Evolutionary conservation across 2,888 invertebrate species (phyloP).

Genomic region (Hypercompe scribonia): DNA sequence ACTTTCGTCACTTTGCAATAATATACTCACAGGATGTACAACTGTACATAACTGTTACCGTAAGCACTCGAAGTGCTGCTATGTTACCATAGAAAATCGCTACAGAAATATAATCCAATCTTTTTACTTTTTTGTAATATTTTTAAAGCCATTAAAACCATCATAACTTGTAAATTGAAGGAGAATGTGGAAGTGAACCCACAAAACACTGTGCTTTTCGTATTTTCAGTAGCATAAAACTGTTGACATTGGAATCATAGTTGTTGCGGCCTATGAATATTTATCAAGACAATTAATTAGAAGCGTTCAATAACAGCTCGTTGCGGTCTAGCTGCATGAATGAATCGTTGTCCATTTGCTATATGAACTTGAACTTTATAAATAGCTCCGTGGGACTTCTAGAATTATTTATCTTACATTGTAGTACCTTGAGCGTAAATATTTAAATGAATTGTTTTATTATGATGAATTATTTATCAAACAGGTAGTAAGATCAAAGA

Average conservation of each 20-base stretch:
- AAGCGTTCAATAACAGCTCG: slow-evolving; percentile 32
- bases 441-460: slow-evolving; percentile 7
- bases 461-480: not conserved
- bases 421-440: slow-evolving; percentile 24
- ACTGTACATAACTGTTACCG: no score
- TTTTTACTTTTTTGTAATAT: no score
- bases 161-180: no score
- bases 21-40: no score
- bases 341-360: slow-evolving; percentile 35
- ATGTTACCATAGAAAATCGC: no score
- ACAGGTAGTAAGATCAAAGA: not conserved
- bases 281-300: slow-evolving; percentile 51
- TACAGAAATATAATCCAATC: no score
- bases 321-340: slow-evolving; percentile 45
- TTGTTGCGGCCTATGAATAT: slow-evolving; percentile 47
- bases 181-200: not conserved
- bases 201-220: not conserved
- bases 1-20: not conserved
- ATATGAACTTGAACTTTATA: slow-evolving; percentile 54
- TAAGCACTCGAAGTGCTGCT: no score
- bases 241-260: slow-evolving; percentile 50
- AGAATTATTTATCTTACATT: slow-evolving; percentile 18
- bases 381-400: slow-evolving; percentile 31
- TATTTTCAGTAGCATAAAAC: slow-evolving; percentile 3
- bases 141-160: no score